Conservation (phyloP, 2,113 vertebrate species). For the Thinocorus orbignyianus region DNA sequence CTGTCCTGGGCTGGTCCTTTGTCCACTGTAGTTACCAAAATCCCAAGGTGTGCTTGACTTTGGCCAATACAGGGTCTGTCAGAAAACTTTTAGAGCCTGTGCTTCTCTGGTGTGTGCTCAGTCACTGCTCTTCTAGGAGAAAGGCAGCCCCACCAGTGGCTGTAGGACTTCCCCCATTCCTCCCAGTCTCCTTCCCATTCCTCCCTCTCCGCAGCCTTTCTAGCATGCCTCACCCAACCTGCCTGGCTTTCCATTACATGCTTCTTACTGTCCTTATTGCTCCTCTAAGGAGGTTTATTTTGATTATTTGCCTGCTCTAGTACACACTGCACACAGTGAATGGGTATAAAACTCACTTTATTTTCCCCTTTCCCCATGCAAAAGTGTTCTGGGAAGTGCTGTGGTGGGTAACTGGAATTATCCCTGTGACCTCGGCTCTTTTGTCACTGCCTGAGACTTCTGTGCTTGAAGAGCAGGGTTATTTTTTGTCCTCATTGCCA, state of each 20-base stretch:
- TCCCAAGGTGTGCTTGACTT: background rate
- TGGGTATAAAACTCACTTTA: background rate
- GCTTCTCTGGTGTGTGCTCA: background rate
- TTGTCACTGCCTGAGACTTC: background rate
- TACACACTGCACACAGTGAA: background rate
- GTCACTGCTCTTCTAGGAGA: background rate
- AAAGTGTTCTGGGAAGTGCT: background rate
- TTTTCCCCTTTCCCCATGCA: background rate
- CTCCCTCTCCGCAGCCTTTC: background rate
- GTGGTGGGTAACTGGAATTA: background rate
- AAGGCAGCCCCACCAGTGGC: background rate
- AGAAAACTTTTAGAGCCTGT: background rate
- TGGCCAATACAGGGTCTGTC: background rate
- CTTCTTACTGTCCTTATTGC: background rate
- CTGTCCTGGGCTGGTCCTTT: background rate
- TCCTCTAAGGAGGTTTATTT: background rate
- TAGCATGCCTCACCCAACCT: background rate
- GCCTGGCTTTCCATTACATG: background rate
- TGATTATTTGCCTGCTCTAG: background rate
- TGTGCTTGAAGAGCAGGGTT: background rate
- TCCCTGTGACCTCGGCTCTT: background rate
- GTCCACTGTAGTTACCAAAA: background rate
- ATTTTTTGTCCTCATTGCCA: background rate
- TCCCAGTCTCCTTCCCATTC: background rate
- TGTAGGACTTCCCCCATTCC: background rate